These are phyloP conservation scores for Steinernema feltiae DNA, from an alignment of 1,140 invertebrate genomes.

Conservation along the genomic window DNA sequence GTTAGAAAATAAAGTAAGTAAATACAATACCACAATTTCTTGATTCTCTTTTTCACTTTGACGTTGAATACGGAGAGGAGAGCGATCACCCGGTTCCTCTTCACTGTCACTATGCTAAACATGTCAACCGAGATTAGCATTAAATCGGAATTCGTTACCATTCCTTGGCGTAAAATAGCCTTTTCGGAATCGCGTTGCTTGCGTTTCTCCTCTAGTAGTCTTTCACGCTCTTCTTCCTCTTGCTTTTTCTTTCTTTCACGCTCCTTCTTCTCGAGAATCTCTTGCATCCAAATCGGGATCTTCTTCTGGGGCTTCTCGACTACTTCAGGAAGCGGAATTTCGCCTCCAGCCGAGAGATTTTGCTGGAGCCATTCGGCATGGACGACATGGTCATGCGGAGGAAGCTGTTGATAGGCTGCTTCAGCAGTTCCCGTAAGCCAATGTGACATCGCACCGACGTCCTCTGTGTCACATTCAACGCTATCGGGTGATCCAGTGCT, in stretches of 20 bases:
- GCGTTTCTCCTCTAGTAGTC: not conserved
- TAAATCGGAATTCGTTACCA: not conserved
- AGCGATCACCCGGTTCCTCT: not conserved
- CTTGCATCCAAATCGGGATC: not conserved
- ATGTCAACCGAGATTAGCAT: not conserved
- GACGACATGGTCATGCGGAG: not conserved
- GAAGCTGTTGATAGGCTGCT: not conserved
- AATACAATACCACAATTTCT: not conserved
- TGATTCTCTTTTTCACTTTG: not conserved
- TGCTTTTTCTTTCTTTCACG: not conserved
- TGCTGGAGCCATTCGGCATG: not conserved
- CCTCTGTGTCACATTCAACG: too few relatives aligned
- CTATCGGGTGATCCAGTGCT: not conserved
- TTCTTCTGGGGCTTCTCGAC: not conserved
- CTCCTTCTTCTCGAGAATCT: not conserved
- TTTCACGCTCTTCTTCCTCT: not conserved
- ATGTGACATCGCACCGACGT: not conserved
- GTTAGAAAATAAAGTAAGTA: not conserved
- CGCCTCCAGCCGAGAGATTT: not conserved
- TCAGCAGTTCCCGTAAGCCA: constrained; percentile 1
- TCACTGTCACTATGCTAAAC: constrained; percentile 1
- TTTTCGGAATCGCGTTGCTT: not conserved
- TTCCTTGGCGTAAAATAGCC: not conserved
- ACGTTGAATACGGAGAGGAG: not conserved
- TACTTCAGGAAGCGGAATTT: not conserved